These are phyloP conservation scores for Platanista minor DNA, from an alignment of 2,113 vertebrate species.

Conservation along the genomic window DNA sequence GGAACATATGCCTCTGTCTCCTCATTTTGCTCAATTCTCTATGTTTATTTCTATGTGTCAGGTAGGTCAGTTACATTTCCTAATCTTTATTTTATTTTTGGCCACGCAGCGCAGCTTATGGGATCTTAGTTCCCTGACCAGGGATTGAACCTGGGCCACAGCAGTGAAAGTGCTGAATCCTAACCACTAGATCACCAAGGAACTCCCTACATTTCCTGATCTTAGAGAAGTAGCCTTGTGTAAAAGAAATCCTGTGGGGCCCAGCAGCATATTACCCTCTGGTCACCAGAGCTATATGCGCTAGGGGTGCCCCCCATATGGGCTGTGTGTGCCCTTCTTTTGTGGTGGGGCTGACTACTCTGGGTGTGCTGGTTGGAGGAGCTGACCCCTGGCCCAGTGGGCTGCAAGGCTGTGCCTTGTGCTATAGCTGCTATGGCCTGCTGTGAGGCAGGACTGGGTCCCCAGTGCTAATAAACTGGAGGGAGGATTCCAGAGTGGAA, in stretches of 20 bases:
- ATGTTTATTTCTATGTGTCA: neutral
- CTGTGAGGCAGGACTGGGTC: neutral
- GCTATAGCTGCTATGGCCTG: neutral
- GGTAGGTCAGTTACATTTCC: neutral
- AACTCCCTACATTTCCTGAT: neutral
- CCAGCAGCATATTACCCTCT: neutral
- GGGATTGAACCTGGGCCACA: neutral
- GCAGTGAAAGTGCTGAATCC: fast-evolving
- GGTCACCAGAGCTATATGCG: neutral
- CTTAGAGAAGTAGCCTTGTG: neutral
- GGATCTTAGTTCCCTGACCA: fast-evolving
- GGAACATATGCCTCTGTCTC: neutral
- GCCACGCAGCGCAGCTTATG: neutral
- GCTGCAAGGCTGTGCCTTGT: neutral
- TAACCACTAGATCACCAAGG: neutral
- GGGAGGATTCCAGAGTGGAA: neutral
- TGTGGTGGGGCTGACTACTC: neutral
- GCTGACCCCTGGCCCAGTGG: neutral
- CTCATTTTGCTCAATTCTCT: neutral
- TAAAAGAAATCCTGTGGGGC: neutral
- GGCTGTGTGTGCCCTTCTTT: neutral
- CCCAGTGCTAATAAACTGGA: neutral
- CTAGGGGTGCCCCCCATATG: neutral
- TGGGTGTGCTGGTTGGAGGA: neutral
- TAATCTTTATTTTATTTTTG: neutral